Base-by-base conservation (phyloP, 2,888 invertebrate genomes). In the Psylliodes chrysocephalus region DNA sequence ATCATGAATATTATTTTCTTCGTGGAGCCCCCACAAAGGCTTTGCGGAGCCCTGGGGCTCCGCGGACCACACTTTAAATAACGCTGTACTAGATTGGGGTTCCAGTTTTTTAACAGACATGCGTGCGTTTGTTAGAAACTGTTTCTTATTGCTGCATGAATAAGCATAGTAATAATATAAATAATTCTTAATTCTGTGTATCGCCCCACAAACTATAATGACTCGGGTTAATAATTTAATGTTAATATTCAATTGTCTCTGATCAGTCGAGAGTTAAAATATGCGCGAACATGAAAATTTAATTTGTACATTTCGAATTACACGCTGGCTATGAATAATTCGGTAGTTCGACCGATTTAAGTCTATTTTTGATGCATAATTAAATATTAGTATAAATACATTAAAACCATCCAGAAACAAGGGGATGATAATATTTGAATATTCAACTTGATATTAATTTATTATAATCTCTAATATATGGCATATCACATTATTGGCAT, bases 351-450 rank as follows among this genome's bases (percentile, higher is more conserved):
- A 46, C 46, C 54, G 54, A 55, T 55, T 55, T 55, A 55, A 55
- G 46, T 19, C 18, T 46, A 42, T 55, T 62, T 65, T 62, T 35
- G 49, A 62, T 56, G 65, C 65, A 62, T 62, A 59, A 62, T 65
- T 61, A 59, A 65, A 65, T 65, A 65, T 65, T 62, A 55, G 57
- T 62, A 65, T 61, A 61, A 61, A 61, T 59, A 54, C 62, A 62
- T 62, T 59, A 54, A 62, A 62, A 59, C 54, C 54, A 49, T 61
- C 51, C 40, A 52, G 57, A 40, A 64, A 44, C 44, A 46, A 22
- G 35, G 51, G 56, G 35, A 28, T n/a, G n/a, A n/a, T 35, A 52
- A 22, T 35, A 46, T 64, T 64, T 60, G 60, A 49, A 64, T 64
- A 55, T 55, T 35, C 52, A 60, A 55, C 51, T 25, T 49, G 33